Evolutionary conservation across 1,140 invertebrate genomes (phyloP), one percentile per base, ranked within the genome.

Genomic region (Macrobrachium nipponense): DNA sequence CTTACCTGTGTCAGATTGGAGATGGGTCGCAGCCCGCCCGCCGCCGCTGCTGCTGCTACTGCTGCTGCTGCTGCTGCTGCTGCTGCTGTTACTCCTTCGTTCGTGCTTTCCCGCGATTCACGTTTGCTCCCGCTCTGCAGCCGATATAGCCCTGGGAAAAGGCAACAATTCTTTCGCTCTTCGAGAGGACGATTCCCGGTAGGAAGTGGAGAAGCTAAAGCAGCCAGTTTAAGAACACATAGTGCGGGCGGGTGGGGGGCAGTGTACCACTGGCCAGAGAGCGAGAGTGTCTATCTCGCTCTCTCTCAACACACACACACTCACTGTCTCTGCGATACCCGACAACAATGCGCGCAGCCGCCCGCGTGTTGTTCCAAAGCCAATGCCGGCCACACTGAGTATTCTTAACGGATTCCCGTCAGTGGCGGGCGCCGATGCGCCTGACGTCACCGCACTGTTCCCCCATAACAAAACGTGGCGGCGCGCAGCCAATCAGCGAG

Each of bases 381-480:
- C 87, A 84, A 84, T 84, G 87, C 87, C 81, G 87, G 81, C 87
- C 87, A 87, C 87, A 87, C 87, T 87, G 87, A 87, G 81, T 87
- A 88, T 88, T 88, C 87, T 88, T 88, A 51, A 88, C 87, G 78
- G 87, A 88, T 88, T 88, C 87, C 70, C 87, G 81, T 84, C 87
- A 87, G 87, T 88, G 82, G 87, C 78, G 78, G 82, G 81, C 77
- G 87, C 87, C 78, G 81, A 82, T 88, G 87, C 87, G 87, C 87
- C 82, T 88, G 81, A 88, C 87, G 87, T 88, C 81, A 88, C 76
- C 68, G 82, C 87, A 88, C 87, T 88, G 87, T 88, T 88, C 87
- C 87, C 87, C 87, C 87, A 88, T 88, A 88, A 88, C 87, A 88
- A 88, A 88, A 88, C 87, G 87, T 88, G 87, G 87, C 82, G 87